These are phyloP conservation scores for Hypotaenidia philippensis DNA, from an alignment of 2,797 vertebrate genomes.

Conservation along the genomic window DNA sequence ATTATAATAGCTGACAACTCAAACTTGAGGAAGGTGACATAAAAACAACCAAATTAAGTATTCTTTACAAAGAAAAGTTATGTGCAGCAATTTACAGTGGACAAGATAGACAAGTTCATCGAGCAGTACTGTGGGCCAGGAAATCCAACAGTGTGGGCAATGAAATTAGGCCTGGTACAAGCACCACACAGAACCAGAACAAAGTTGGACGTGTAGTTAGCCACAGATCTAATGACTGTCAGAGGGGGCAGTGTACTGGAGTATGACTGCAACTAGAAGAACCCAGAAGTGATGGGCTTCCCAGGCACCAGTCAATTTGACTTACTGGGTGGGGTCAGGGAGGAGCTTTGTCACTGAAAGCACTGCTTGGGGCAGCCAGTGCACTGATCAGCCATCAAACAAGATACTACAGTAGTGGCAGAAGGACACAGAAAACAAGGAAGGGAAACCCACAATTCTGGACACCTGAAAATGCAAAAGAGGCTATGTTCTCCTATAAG, in stretches of 20 bases:
- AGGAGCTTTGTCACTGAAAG: neutral
- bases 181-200: neutral
- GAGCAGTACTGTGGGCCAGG: neutral
- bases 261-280: neutral
- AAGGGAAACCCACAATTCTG: neutral
- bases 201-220: neutral
- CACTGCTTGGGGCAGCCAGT: neutral
- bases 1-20: neutral
- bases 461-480: neutral
- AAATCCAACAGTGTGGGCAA: neutral
- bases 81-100: neutral
- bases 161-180: neutral
- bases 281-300: fast-evolving
- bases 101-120: neutral
- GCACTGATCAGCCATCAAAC: neutral
- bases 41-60: neutral
- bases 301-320: neutral
- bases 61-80: neutral
- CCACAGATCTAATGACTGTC: neutral
- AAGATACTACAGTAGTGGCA: neutral
- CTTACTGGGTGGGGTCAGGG: neutral
- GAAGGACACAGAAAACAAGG: neutral
- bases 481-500: neutral
- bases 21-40: neutral
- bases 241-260: neutral